Percentiles rank a stretch among this genome's conserved stretches.
These are phyloP conservation scores for Manis javanica DNA, from an alignment of 2,797 vertebrate genomes.

Conservation along the genomic window DNA sequence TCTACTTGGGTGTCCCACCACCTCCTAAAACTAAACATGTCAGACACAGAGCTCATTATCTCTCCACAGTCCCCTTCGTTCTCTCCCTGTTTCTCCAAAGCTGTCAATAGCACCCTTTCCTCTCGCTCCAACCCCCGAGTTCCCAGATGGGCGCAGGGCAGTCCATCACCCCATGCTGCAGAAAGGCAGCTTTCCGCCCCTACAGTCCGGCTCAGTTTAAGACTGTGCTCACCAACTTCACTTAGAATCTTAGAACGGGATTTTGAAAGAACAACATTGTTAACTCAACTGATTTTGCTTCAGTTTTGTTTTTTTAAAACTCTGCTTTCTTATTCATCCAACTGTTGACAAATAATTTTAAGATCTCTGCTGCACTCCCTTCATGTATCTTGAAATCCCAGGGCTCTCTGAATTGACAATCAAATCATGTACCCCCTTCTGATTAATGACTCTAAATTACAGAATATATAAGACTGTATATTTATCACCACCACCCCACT, in stretches of 20 bases:
- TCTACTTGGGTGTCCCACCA: constrained; percentile 83
- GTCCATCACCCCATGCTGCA: not conserved
- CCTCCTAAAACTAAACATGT: constrained; percentile 84
- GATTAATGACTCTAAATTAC: constrained; percentile 71
- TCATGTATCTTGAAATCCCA: not conserved
- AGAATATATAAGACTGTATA: constrained; percentile 53
- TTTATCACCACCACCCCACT: constrained; percentile 45
- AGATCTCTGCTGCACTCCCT: not conserved
- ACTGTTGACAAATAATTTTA: constrained; percentile 44
- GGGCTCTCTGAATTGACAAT: not conserved
- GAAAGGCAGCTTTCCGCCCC: not conserved
- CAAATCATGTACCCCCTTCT: constrained; percentile 38
- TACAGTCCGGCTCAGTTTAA: not conserved
- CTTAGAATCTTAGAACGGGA: not conserved
- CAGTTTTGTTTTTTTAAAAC: not conserved
- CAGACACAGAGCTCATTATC: constrained; percentile 78
- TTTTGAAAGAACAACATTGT: not conserved
- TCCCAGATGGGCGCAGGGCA: constrained; percentile 15
- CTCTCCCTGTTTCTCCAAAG: constrained; percentile 52
- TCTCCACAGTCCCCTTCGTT: constrained; percentile 28
- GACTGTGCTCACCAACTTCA: not conserved
- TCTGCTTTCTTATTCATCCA: constrained; percentile 36
- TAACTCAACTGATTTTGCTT: not conserved
- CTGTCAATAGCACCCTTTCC: constrained; percentile 68
- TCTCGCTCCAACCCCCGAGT: not conserved